phyloP scores from a whole-genome alignment of 2,797 vertebrate genomes.

The Macropus fuliginosus region DNA sequence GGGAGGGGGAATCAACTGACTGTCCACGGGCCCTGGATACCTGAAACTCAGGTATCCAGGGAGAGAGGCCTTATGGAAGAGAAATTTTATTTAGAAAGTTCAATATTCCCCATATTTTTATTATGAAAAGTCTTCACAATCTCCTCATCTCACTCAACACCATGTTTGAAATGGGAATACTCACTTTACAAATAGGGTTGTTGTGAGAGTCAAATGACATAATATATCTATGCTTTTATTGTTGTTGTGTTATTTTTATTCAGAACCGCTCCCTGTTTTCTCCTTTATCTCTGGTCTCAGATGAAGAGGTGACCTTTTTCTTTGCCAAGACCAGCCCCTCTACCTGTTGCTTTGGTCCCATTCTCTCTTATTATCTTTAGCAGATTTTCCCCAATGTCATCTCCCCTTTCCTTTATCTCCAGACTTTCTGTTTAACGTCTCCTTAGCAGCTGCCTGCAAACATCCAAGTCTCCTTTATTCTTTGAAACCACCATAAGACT shows the following conservation, averaged over 20 bases:
- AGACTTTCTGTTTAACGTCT: neutral
- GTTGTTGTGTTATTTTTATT: neutral
- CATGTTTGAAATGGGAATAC: neutral
- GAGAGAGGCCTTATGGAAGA: too few relatives aligned
- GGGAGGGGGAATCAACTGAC: too few relatives aligned
- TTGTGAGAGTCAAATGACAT: neutral
- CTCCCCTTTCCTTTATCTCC: neutral
- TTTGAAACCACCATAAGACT: neutral
- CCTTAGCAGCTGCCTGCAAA: neutral
- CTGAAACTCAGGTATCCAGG: too few relatives aligned
- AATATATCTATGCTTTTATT: neutral
- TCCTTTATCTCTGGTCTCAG: neutral
- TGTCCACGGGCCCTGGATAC: too few relatives aligned
- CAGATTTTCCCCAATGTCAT: neutral
- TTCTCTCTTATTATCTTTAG: neutral
- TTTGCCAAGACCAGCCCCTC: neutral
- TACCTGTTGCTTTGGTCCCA: neutral
- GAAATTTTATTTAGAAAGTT: too few relatives aligned
- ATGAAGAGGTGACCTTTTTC: neutral
- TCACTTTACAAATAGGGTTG: neutral
- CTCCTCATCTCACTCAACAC: too few relatives aligned
- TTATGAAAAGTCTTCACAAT: too few relatives aligned
- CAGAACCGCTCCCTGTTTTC: neutral
- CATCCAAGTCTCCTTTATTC: neutral
- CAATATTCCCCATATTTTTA: too few relatives aligned